phyloP scores from a whole-genome alignment of 1,140 invertebrate genomes.

The Camponotus floridanus region DNA sequence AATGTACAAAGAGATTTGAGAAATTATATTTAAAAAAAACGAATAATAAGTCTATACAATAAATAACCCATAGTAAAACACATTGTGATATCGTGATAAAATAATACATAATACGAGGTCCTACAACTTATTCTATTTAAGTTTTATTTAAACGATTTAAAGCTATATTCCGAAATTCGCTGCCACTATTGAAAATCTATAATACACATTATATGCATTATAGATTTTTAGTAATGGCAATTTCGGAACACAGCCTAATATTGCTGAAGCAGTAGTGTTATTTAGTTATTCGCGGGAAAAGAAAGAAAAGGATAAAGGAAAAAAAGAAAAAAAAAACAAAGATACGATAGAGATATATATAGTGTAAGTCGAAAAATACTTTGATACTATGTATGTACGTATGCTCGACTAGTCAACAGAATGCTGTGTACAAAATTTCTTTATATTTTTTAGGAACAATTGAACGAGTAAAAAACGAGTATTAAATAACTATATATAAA shows the following conservation, averaged over 20 bases:
- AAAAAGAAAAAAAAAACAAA: conserved; percentile 50
- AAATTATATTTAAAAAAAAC: conserved; percentile 28
- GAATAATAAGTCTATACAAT: conserved; percentile 44
- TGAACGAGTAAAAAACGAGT: conserved; percentile 19
- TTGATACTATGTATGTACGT: conserved; percentile 28
- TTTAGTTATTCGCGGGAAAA: conserved; percentile 31
- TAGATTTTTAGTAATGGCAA: too few species aligned
- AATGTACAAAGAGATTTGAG: not conserved
- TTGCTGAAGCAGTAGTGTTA: not conserved
- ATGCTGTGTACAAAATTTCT: conserved; percentile 13
- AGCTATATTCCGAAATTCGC: too few species aligned
- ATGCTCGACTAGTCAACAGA: conserved; percentile 46
- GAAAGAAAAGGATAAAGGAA: conserved; percentile 3
- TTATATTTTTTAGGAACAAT: conserved; percentile 53
- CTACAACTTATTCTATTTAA: not conserved
- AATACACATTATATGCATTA: too few species aligned
- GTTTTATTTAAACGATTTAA: conserved; percentile 6
- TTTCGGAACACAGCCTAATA: too few species aligned
- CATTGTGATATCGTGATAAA: conserved; percentile 30
- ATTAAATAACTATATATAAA: conserved; percentile 30
- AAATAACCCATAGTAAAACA: conserved; percentile 22
- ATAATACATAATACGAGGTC: conserved; percentile 29
- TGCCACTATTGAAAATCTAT: too few species aligned
- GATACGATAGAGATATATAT: not conserved
- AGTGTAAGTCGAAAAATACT: conserved; percentile 1